Evolutionary conservation across 2,113 vertebrate genomes (phyloP), one percentile per base, ranked within the genome.

Genomic region (Daphoenositta chrysoptera): DNA sequence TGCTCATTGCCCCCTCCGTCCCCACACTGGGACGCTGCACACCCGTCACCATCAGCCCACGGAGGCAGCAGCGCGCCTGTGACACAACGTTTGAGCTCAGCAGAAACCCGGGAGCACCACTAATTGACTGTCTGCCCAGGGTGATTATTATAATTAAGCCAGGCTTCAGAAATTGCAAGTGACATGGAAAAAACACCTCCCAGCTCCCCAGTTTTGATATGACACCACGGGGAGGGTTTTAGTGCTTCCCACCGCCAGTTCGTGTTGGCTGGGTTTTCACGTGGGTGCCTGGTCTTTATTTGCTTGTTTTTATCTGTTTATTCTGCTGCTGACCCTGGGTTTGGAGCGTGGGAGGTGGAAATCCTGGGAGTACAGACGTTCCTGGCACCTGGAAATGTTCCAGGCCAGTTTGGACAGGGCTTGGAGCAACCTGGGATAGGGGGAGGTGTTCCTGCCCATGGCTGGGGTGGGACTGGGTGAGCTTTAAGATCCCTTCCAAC

Each of bases 141-240:
- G 48, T 23, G 89, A 89, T 94, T 56, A 45, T 87, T 82, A 6
- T 81, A 61, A 95, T 97, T 76, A 96, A 87, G 69, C 3, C 80
- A 63, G 66, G 6, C 39, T 69, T 56, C 53, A 53, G 73, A 37
- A 91, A 86, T 17, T 5, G 31, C 87, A 19, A 89, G 63, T 23
- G 64, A 54, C 60, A 0, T 4, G 63, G 27, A 7, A 81, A 84
- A 94, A 89, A 20, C 72, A 2, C 12, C 57, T 45, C 44, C 64
- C 61, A 5, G 53, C 18, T 31, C 37, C 82, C 42, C 17, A 4
- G 0, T 5, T 87, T n/a, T 30, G 58, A 26, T 16, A 0, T 0
- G 65, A 72, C 7, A 7, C 0, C 3, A 1, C 1, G 21, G 11
- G 2, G 35, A 64, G 48, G 71, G 45, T 1, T 53, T 80, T 6